These are phyloP conservation scores for Bovichtus variegatus DNA, from an alignment of 2,797 vertebrate species.

Conservation along the genomic window DNA sequence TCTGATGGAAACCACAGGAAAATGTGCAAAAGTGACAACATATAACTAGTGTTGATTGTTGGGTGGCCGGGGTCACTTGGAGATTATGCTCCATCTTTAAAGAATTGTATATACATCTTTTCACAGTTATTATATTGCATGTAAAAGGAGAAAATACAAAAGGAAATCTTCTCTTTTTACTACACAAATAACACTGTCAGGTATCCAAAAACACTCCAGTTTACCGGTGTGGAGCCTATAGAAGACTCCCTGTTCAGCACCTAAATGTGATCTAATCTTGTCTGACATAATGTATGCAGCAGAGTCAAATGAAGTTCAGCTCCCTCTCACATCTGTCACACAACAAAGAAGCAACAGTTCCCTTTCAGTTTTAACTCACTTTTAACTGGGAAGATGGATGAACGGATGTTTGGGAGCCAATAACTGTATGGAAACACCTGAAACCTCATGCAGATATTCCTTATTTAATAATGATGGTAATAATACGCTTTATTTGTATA, in stretches of 20 bases:
- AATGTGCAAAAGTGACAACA: slow-evolving; percentile 17
- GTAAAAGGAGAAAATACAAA: neutral
- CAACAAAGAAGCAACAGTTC: neutral
- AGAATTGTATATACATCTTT: neutral
- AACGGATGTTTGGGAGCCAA: neutral
- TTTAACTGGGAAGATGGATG: neutral
- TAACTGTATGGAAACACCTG: neutral
- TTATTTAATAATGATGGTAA: neutral
- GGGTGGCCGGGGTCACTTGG: neutral
- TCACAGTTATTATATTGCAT: neutral
- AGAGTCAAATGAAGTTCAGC: slow-evolving; percentile 13
- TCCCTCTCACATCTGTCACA: neutral
- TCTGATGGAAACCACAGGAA: slow-evolving; percentile 23
- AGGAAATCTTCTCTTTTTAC: neutral
- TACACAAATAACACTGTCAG: neutral
- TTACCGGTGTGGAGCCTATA: neutral
- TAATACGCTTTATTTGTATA: too few species aligned
- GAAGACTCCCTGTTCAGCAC: slow-evolving; percentile 3
- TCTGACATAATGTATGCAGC: neutral
- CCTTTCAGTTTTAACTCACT: neutral
- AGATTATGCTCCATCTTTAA: neutral
- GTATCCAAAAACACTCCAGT: slow-evolving; percentile 1
- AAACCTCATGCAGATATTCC: slow-evolving; percentile 3
- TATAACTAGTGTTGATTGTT: neutral
- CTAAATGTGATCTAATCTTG: slow-evolving; percentile 5